Percentiles rank a stretch among this genome's conserved stretches.
Conservation (phyloP, 2,113 vertebrate genomes). For the Dasyurus viverrinus region DNA sequence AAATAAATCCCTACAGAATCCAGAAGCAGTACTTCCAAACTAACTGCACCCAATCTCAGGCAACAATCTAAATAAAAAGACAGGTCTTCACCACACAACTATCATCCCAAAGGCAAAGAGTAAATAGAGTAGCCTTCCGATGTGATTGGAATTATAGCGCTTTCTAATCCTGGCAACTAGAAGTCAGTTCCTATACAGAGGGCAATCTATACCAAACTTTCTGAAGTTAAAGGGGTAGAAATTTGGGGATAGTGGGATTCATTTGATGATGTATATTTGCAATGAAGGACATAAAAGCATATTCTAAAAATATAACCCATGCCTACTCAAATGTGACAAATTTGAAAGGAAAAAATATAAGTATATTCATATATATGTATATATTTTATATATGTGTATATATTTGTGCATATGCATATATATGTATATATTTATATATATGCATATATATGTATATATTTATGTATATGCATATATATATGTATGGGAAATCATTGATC, state of each 20-base stretch:
- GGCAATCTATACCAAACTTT: neutral
- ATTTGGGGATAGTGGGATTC: neutral
- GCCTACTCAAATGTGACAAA: neutral
- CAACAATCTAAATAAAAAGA: too few species aligned
- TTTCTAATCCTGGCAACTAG: neutral
- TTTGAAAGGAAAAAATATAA: neutral
- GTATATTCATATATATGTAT: too few species aligned
- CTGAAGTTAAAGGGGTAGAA: neutral
- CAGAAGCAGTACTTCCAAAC: slow-evolving; percentile 28
- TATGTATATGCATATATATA: too few species aligned
- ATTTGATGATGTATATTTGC: neutral
- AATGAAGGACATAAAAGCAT: neutral
- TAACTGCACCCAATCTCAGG: neutral
- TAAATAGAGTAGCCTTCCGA: neutral
- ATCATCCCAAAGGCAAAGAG: neutral
- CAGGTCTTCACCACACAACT: neutral
- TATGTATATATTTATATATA: too few species aligned
- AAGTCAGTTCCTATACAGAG: neutral
- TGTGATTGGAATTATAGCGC: neutral
- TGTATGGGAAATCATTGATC: neutral
- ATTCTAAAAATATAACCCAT: neutral
- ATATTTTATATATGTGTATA: too few species aligned
- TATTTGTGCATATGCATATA: too few species aligned
- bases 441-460: too few species aligned
- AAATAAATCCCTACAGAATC: slow-evolving; percentile 15